phyloP scores from a whole-genome alignment of 2,888 invertebrate species.

The Acronicta aceris region DNA sequence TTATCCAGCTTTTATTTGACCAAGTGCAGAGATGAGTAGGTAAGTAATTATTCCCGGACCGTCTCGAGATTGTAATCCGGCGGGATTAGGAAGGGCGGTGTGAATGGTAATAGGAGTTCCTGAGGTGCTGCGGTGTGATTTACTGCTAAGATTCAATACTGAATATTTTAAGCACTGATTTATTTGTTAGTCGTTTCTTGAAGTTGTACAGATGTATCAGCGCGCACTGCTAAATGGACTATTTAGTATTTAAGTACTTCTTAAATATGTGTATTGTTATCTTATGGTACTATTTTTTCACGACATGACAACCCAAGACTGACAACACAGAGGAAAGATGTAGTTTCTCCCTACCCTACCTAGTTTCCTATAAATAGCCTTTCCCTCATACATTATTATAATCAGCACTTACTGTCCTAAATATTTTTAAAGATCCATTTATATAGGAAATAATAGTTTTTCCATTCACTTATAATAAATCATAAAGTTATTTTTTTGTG shows the following conservation, averaged over 20 bases:
- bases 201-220: slow-evolving; percentile 57
- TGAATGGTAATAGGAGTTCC: slow-evolving; percentile 87
- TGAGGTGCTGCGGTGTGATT: slow-evolving; percentile 87
- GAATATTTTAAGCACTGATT: slow-evolving; percentile 87
- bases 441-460: no score
- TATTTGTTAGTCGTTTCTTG: slow-evolving; percentile 73
- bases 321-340: no score
- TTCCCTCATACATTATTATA: no score
- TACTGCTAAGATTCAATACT: slow-evolving; percentile 88
- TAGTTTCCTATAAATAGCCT: no score
- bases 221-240: slow-evolving; percentile 8
- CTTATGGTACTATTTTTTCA: no score
- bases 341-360: no score
- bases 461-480: no score
- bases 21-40: slow-evolving; percentile 72
- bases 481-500: no score
- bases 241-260: slow-evolving; percentile 1
- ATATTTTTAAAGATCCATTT: no score
- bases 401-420: no score
- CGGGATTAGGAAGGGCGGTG: slow-evolving; percentile 87
- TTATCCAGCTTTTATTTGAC: slow-evolving; percentile 72
- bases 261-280: background rate
- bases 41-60: slow-evolving; percentile 88
- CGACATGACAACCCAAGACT: no score
- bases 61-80: slow-evolving; percentile 86